A percentile compares a stretch with the other conserved stretches of the same genome.
phyloP scores from a whole-genome alignment of 2,797 vertebrate species.

The Pyrrhura leucotis region DNA sequence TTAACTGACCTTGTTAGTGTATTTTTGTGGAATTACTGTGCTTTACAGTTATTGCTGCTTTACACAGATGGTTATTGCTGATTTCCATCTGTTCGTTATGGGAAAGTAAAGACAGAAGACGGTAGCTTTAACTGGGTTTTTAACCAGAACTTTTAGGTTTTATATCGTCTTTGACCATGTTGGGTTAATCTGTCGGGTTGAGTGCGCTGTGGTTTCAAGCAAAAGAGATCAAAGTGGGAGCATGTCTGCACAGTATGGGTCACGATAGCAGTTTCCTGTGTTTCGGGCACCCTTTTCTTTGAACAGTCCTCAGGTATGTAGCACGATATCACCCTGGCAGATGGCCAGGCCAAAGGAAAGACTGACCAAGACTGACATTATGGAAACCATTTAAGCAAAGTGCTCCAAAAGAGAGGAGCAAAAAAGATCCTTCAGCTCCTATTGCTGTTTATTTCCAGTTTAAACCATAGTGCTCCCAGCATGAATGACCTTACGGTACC shows the following conservation, averaged over 20 bases:
- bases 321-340: background rate
- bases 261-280: constrained; percentile 9
- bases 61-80: constrained; percentile 60
- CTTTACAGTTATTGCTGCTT: constrained; percentile 25
- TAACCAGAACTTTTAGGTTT: constrained; percentile 6
- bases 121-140: background rate
- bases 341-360: background rate
- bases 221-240: constrained; percentile 50
- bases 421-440: background rate
- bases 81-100: constrained; percentile 41
- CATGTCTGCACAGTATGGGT: constrained; percentile 9
- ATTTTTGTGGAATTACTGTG: constrained; percentile 39
- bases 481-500: background rate
- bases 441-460: background rate
- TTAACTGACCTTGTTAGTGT: constrained; percentile 35
- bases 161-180: background rate
- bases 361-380: background rate
- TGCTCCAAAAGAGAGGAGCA: background rate
- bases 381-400: background rate
- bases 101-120: background rate
- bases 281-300: constrained; percentile 32
- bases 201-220: background rate
- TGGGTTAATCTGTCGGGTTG: background rate
- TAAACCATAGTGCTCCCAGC: background rate
- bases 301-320: constrained; percentile 12